A percentile compares a stretch with the other conserved stretches of the same genome.
phyloP scores from a whole-genome alignment of 2,113 vertebrate species.

The Rhea americana region DNA sequence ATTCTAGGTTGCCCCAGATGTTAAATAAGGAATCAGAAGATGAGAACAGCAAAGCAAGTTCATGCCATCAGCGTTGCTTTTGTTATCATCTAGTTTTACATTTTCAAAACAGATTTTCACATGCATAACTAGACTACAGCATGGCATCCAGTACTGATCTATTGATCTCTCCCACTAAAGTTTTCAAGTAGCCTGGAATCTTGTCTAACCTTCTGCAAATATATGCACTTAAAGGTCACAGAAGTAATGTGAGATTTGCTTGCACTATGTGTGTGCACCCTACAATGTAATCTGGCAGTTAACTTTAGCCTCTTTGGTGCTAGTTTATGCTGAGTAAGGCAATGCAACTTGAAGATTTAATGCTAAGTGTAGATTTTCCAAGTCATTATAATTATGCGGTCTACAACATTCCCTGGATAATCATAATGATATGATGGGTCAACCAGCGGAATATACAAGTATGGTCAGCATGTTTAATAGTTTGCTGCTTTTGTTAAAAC shows the following conservation, averaged over 20 bases:
- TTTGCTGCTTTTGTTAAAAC: not conserved
- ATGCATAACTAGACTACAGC: not conserved
- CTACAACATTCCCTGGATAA: not conserved
- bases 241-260: conserved; percentile 47
- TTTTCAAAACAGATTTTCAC: conserved; percentile 10
- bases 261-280: not conserved
- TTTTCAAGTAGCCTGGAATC: conserved; percentile 30
- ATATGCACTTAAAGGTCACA: conserved; percentile 40
- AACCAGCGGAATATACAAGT: not conserved
- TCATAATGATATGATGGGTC: not conserved
- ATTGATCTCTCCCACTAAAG: conserved; percentile 6
- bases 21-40: not conserved
- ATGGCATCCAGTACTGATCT: not conserved
- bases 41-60: not conserved
- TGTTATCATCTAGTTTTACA: not conserved
- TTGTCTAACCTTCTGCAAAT: conserved; percentile 35
- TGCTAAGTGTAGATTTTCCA: not conserved
- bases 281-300: conserved; percentile 32
- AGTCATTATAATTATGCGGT: not conserved
- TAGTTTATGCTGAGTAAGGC: not conserved
- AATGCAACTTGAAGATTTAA: not conserved
- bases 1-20: not conserved
- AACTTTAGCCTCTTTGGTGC: not conserved
- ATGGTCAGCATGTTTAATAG: not conserved
- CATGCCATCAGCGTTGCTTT: not conserved